A percentile compares a stretch with the other conserved stretches of the same genome.
These are phyloP conservation scores for Epirrita christyi DNA, from an alignment of 2,888 invertebrate genomes.

Conservation along the genomic window DNA sequence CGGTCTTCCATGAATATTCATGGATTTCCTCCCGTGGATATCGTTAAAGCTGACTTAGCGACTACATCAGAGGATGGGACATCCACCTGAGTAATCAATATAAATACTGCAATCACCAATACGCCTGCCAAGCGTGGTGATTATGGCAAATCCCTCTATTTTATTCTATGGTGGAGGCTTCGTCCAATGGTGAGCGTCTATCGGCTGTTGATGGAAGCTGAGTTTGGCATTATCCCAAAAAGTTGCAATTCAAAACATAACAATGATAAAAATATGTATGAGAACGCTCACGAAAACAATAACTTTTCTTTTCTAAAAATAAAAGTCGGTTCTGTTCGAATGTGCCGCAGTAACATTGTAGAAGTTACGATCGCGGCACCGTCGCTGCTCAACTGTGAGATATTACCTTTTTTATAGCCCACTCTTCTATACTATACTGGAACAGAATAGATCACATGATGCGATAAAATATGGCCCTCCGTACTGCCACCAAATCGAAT, in stretches of 20 bases:
- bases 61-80: too few relatives aligned
- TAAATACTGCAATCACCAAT: too few relatives aligned
- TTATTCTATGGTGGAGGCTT: too few relatives aligned
- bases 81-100: too few relatives aligned
- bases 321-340: conserved; percentile 70
- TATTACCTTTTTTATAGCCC: conserved; percentile 84
- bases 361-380: conserved; percentile 81
- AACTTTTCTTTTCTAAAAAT: conserved; percentile 67
- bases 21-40: too few relatives aligned
- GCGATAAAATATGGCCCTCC: conserved; percentile 83
- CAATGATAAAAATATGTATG: conserved; percentile 18
- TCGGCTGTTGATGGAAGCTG: too few relatives aligned
- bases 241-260: neutral
- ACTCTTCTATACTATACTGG: conserved; percentile 81
- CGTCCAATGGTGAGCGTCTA: too few relatives aligned
- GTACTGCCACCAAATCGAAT: conserved; percentile 80
- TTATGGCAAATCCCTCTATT: too few relatives aligned
- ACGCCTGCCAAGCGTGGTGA: too few relatives aligned
- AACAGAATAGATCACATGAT: conserved; percentile 84
- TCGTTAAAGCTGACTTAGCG: too few relatives aligned
- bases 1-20: too few relatives aligned
- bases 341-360: conserved; percentile 80
- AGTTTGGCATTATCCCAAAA: neutral
- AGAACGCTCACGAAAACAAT: conserved; percentile 52
- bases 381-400: conserved; percentile 82